Conservation (phyloP, 2,888 invertebrate species). For the Silvanus unidentatus region DNA sequence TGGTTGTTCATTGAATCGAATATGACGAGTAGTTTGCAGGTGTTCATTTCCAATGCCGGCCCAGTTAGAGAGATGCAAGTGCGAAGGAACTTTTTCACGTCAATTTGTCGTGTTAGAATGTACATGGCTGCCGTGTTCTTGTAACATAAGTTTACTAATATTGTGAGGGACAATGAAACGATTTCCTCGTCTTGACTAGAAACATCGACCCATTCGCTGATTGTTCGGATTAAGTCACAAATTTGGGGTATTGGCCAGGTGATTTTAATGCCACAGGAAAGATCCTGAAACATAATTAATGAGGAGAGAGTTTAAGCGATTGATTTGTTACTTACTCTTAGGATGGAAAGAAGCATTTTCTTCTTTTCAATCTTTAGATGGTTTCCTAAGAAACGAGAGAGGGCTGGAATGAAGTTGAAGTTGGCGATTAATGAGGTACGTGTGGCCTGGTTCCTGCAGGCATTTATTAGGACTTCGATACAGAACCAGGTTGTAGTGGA, state of each 20-base stretch:
- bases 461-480: constrained; percentile 58
- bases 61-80: constrained; percentile 56
- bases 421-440: constrained; percentile 60
- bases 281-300: constrained; percentile 53
- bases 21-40: constrained; percentile 52
- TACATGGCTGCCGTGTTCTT: constrained; percentile 71
- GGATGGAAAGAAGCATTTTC: constrained; percentile 49
- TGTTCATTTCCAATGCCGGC: constrained; percentile 48
- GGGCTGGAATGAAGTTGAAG: constrained; percentile 63
- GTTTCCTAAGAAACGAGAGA: constrained; percentile 57
- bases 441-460: constrained; percentile 57
- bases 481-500: constrained; percentile 60
- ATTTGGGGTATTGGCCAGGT: constrained; percentile 77
- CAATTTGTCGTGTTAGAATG: constrained; percentile 64
- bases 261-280: constrained; percentile 73
- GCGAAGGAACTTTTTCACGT: constrained; percentile 61
- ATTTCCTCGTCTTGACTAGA: constrained; percentile 48
- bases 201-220: constrained; percentile 59
- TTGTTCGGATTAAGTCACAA: constrained; percentile 57
- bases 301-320: no score
- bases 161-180: constrained; percentile 56
- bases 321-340: constrained; percentile 1
- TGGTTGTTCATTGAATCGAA: constrained; percentile 37
- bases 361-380: constrained; percentile 59
- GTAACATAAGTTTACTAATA: constrained; percentile 73